Evolutionary conservation across 2,113 vertebrate genomes (phyloP).

Genomic region (Ictidomys tridecemlineatus): DNA sequence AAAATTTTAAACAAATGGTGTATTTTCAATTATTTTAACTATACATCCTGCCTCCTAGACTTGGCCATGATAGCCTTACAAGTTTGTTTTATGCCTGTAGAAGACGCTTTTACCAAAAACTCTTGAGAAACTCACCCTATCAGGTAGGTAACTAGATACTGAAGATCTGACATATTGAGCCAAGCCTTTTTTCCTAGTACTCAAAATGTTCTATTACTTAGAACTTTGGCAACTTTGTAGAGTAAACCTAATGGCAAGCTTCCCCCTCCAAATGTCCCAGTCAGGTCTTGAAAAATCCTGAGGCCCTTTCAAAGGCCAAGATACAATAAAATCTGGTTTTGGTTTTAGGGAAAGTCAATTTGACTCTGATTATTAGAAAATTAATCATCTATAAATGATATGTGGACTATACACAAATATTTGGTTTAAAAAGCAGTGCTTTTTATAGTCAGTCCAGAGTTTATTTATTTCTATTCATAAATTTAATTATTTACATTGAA

Average conservation of each 20-base stretch:
- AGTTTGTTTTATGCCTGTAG: slow-evolving; percentile 4
- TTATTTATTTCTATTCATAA: slow-evolving; percentile 49
- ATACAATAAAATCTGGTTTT: neutral
- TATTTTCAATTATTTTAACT: slow-evolving; percentile 60
- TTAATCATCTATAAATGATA: slow-evolving; percentile 21
- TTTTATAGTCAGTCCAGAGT: slow-evolving; percentile 27
- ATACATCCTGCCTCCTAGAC: neutral
- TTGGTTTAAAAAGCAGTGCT: slow-evolving; percentile 6
- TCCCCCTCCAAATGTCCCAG: neutral
- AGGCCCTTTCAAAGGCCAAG: neutral
- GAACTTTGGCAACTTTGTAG: neutral
- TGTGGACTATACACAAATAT: neutral
- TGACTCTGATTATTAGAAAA: slow-evolving; percentile 40
- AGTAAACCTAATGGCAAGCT: neutral
- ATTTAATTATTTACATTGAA: slow-evolving; percentile 53
- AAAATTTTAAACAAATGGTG: neutral
- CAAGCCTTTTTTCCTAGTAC: neutral
- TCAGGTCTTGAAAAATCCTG: neutral
- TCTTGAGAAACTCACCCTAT: neutral
- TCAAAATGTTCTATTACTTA: neutral
- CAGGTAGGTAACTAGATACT: neutral
- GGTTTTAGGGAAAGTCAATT: slow-evolving; percentile 19
- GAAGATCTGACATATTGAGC: neutral
- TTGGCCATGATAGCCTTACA: neutral
- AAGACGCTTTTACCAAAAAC: neutral